phyloP scores from a whole-genome alignment of 2,113 vertebrate genomes.

The Prietella phreatophila region DNA sequence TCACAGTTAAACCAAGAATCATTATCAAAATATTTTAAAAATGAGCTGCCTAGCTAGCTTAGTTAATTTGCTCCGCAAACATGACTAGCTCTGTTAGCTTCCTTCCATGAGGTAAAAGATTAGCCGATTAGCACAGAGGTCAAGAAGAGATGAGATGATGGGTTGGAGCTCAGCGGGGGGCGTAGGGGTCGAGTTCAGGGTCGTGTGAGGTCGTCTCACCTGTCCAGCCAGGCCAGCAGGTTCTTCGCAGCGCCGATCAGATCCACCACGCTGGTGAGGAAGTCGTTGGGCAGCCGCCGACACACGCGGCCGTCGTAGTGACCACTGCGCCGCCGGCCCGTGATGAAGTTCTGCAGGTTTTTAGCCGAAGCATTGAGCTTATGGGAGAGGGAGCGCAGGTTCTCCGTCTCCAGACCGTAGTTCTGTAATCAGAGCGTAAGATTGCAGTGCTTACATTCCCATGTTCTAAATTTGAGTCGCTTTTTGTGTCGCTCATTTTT shows the following conservation, averaged over 20 bases:
- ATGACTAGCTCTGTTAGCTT: no score
- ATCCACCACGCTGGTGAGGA: slow-evolving; percentile 79
- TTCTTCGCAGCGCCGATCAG: slow-evolving; percentile 81
- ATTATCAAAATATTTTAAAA: no score
- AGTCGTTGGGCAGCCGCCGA: slow-evolving; percentile 76
- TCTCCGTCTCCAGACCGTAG: slow-evolving; percentile 79
- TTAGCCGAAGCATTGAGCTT: slow-evolving; percentile 80
- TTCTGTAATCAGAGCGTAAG: slow-evolving; percentile 73
- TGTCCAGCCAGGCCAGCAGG: slow-evolving; percentile 82
- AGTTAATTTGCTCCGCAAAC: no score
- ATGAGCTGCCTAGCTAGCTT: no score
- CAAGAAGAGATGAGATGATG: background rate
- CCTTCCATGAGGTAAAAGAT: background rate
- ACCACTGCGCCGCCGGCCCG: slow-evolving; percentile 75
- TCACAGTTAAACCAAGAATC: background rate
- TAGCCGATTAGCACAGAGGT: background rate
- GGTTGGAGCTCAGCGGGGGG: background rate
- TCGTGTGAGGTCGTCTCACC: slow-evolving; percentile 61
- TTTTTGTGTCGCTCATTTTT: no score
- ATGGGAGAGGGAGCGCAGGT: slow-evolving; percentile 78
- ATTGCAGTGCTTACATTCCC: background rate
- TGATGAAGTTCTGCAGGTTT: slow-evolving; percentile 81
- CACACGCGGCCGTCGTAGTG: slow-evolving; percentile 76
- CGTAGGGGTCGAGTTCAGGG: background rate
- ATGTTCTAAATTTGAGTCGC: background rate